Conservation (phyloP, 2,797 vertebrate genomes). For the Semaprochilodus insignis region DNA sequence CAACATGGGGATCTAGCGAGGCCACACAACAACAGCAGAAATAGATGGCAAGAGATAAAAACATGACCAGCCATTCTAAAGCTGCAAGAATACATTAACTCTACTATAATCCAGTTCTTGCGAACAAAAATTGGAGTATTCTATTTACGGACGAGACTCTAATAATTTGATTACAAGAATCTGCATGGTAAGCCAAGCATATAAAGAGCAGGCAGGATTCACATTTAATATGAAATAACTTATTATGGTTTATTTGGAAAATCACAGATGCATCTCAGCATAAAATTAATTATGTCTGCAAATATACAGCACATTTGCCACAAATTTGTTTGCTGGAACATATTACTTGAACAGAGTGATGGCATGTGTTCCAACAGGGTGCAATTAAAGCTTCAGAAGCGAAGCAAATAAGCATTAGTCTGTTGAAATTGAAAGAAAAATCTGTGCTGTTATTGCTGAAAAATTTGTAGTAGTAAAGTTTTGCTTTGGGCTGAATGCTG, state of each 20-base stretch:
- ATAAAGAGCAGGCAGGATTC: neutral
- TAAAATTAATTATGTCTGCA: constrained; percentile 23
- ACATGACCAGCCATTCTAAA: neutral
- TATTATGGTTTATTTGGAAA: constrained; percentile 5
- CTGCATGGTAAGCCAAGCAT: neutral
- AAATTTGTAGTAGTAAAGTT: too few relatives aligned
- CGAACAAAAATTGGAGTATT: neutral
- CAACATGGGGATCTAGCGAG: neutral
- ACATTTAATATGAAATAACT: constrained; percentile 10
- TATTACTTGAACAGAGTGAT: constrained; percentile 2
- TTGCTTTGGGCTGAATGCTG: too few relatives aligned
- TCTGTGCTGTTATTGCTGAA: neutral
- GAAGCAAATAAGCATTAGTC: neutral
- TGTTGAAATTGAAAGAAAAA: constrained; percentile 1
- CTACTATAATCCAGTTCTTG: neutral
- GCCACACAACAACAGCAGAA: neutral
- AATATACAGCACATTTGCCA: constrained; percentile 10
- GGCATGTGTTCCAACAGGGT: constrained; percentile 8
- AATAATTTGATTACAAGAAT: neutral
- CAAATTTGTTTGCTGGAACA: constrained; percentile 12
- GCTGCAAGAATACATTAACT: neutral
- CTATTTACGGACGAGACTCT: neutral
- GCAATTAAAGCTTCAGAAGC: constrained; percentile 7
- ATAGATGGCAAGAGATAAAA: neutral
- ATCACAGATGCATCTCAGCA: constrained; percentile 16